phyloP scores from a whole-genome alignment of 2,797 vertebrate genomes.

The Argya squamiceps region DNA sequence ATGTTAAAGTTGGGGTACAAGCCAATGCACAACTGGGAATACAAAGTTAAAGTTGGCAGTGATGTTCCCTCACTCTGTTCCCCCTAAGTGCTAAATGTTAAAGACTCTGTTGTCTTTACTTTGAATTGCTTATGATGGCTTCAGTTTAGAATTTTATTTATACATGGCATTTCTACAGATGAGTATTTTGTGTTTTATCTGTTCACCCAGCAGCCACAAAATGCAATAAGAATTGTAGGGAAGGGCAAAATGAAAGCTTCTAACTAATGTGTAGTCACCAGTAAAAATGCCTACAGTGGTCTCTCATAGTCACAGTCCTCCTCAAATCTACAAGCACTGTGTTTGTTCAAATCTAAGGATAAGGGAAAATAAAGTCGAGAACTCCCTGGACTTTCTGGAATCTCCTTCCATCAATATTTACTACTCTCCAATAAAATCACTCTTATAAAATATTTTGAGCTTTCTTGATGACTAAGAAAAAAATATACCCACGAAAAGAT shows the following conservation, averaged over 20 bases:
- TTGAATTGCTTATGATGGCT: not conserved
- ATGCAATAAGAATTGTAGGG: not conserved
- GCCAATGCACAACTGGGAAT: not conserved
- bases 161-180: not conserved
- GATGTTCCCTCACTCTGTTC: not conserved
- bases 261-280: not conserved
- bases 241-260: not conserved
- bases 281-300: not conserved
- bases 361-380: not conserved
- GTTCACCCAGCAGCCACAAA: not conserved
- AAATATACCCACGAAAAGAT: not conserved
- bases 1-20: constrained; percentile 34
- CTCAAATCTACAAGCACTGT: not conserved
- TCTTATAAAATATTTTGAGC: constrained; percentile 41
- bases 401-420: constrained; percentile 6
- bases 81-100: not conserved
- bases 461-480: constrained; percentile 47
- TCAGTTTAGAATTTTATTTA: constrained; percentile 31
- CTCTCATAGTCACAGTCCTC: not conserved
- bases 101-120: not conserved
- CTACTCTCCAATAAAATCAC: constrained; percentile 27
- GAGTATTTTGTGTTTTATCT: constrained; percentile 17
- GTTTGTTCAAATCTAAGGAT: not conserved
- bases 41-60: not conserved
- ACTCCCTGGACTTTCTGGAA: not conserved